A percentile compares a stretch with the other conserved stretches of the same genome.
These are phyloP conservation scores for Pavo muticus DNA, from an alignment of 2,113 vertebrate species.

Conservation along the genomic window DNA sequence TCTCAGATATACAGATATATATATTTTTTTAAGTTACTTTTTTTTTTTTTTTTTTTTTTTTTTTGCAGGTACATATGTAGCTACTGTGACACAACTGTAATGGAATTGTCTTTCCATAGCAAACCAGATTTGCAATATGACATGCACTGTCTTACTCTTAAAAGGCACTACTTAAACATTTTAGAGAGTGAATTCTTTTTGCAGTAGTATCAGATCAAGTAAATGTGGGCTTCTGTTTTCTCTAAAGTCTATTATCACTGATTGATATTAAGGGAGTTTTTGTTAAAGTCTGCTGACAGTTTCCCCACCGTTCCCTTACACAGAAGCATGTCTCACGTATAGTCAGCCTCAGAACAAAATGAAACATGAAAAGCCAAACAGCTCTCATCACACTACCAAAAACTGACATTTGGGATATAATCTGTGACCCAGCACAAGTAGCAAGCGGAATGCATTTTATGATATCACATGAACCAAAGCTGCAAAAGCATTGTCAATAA, in stretches of 20 bases:
- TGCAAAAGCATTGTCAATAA: background rate
- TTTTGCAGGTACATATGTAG: background rate
- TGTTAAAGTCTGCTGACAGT: background rate
- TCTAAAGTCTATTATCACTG: background rate
- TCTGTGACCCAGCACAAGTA: background rate
- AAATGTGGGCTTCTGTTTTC: background rate
- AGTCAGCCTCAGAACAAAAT: slow-evolving; percentile 15
- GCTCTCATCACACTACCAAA: background rate
- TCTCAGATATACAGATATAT: background rate
- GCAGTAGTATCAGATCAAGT: background rate
- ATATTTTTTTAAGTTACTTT: no score
- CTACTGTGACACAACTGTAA: background rate
- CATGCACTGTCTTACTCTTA: background rate
- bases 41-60: background rate
- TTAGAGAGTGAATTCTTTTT: background rate
- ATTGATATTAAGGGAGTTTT: background rate
- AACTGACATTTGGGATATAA: background rate
- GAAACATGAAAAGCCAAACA: background rate
- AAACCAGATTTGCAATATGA: background rate
- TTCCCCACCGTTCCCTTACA: background rate
- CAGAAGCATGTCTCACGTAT: background rate
- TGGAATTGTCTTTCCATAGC: background rate
- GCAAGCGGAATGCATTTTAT: slow-evolving; percentile 10
- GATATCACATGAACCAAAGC: background rate
- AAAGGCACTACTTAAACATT: background rate